These are phyloP conservation scores for Morpho achilles DNA, from an alignment of 2,888 invertebrate species.

Conservation along the genomic window DNA sequence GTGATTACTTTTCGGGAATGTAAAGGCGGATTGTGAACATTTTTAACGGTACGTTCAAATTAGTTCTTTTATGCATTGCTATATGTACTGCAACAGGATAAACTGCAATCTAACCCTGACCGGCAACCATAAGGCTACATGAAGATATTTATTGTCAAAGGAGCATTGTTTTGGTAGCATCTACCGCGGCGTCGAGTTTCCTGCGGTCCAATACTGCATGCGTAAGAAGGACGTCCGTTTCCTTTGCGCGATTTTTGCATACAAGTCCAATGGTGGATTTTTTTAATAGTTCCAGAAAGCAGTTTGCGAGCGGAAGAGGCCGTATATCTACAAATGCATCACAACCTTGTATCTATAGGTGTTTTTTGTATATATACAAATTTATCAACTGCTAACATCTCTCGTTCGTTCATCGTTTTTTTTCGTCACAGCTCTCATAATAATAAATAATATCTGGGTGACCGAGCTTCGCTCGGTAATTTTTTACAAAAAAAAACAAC, in stretches of 20 bases:
- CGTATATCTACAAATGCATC: not conserved
- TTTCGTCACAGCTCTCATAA: no score
- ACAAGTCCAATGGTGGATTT: constrained; percentile 5
- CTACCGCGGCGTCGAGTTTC: constrained; percentile 51
- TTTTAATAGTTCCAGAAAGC: constrained; percentile 24
- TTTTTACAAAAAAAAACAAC: no score
- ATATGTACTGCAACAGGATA: constrained; percentile 17
- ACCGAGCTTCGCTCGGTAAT: no score
- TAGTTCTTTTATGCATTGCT: constrained; percentile 6
- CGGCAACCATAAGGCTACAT: constrained; percentile 20
- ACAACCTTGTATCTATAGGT: not conserved
- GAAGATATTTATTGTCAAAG: constrained; percentile 36
- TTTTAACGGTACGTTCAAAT: no score
- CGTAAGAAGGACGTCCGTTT: constrained; percentile 67
- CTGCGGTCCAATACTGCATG: constrained; percentile 46
- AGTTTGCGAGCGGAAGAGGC: constrained; percentile 46
- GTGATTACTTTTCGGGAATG: no score
- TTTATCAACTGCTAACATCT: no score
- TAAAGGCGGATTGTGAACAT: no score
- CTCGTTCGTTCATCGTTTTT: no score
- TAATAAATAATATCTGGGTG: no score
- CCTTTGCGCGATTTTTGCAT: constrained; percentile 60
- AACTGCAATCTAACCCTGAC: constrained; percentile 17
- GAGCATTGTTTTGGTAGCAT: constrained; percentile 49
- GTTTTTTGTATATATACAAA: no score